Base-by-base conservation (phyloP, 1,140 invertebrate genomes). In the Caenorhabditis briggsae region DNA sequence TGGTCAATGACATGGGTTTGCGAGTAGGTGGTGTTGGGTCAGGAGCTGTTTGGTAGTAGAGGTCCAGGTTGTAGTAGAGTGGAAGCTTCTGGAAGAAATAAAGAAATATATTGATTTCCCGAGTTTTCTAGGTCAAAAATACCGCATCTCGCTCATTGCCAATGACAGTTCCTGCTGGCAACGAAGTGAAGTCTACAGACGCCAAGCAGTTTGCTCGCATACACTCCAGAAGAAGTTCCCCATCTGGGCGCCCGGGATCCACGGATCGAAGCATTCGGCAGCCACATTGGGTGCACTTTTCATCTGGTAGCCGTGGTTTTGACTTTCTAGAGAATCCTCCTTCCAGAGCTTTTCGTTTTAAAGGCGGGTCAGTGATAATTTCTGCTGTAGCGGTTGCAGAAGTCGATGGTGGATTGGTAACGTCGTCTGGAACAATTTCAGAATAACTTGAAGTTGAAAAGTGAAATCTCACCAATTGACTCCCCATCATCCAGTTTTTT, bases 251-350 rank as follows among this genome's bases (percentile, higher is more conserved):
- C 14, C 18, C 8, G 3, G 70, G 70, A 53, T 78, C 70, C 18
- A 78, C 70, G 18, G 53, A 46, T 20, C 70, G 70, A 20, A 78
- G 46, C 70, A 23, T 23, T 78, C n/a, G 16, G n/a, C 70, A 78
- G 7, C n/a, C 46, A 43, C 70, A 78, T 16, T 50, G 70, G 0
- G 70, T 23, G 46, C 70, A 78, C 23, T 78, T 48, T 25, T 78
- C 46, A 18, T 78, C 33, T 25, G n/a, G 8, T 1, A 5, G 2
- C 9, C 7, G 48, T 2, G 18, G 8, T 12, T 50, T 78, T 0
- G 18, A 5, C 2, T 78, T 46, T 18, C 50, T 46, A 7, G 48
- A 46, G 5, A 78, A 5, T 50, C 50, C 50, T 25, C 70, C 18
- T 14, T 78, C 50, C 14, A 9, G 16, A 50, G 7, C 14, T 23